Percentiles rank a stretch among this genome's conserved stretches.
Conservation (phyloP, 2,797 vertebrate species). For the Pangasius mekongensis region DNA sequence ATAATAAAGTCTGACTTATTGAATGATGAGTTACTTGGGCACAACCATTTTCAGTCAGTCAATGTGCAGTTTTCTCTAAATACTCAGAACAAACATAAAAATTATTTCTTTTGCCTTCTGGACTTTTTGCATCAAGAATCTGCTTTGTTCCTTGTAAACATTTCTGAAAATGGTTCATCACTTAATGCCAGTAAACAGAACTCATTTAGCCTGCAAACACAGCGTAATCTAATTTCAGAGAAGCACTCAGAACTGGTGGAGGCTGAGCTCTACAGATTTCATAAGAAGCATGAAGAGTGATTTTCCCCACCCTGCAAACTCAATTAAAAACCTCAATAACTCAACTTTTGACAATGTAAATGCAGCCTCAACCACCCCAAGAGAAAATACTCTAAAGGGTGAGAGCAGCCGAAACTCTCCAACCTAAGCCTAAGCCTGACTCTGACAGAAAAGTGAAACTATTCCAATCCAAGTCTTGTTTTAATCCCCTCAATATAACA, state of each 20-base stretch:
- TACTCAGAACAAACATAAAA: background rate
- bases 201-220: constrained; percentile 61
- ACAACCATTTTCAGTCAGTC: constrained; percentile 2
- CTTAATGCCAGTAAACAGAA: constrained; percentile 42
- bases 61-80: background rate
- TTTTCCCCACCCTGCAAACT: constrained; percentile 62
- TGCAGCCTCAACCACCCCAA: background rate
- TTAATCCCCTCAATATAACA: constrained; percentile 46
- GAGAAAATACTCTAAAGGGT: constrained; percentile 3
- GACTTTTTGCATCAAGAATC: constrained; percentile 27
- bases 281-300: constrained; percentile 42
- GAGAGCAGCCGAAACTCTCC: constrained; percentile 34
- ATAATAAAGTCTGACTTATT: background rate
- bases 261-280: constrained; percentile 49
- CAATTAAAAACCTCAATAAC: constrained; percentile 61
- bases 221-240: constrained; percentile 65
- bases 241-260: constrained; percentile 33
- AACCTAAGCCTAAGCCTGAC: constrained; percentile 24
- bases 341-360: constrained; percentile 50
- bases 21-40: constrained; percentile 26
- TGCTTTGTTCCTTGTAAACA: constrained; percentile 34
- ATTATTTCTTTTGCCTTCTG: constrained; percentile 31
- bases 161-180: constrained; percentile 34
- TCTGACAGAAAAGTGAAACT: constrained; percentile 40
- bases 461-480: constrained; percentile 36